A percentile compares a stretch with the other conserved stretches of the same genome.
These are phyloP conservation scores for Leucoma salicis DNA, from an alignment of 2,888 invertebrate species.

Conservation along the genomic window DNA sequence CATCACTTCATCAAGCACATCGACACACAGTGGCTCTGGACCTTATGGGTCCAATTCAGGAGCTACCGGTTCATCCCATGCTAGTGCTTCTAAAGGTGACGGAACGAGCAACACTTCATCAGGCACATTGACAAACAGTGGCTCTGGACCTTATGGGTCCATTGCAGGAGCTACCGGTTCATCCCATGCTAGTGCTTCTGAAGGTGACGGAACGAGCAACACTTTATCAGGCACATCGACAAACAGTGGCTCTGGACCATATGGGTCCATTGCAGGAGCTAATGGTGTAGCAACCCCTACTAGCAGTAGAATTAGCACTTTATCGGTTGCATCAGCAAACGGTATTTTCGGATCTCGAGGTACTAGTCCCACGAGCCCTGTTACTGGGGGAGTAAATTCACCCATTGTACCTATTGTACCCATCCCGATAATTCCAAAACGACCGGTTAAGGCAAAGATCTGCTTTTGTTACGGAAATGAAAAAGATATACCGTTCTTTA, in stretches of 20 bases:
- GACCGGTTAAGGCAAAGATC: background rate
- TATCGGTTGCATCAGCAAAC: background rate
- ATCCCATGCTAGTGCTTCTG: background rate
- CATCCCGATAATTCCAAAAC: background rate
- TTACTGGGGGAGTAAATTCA: background rate
- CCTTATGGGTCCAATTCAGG: background rate
- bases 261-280: background rate
- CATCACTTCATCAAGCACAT: background rate
- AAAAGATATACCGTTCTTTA: background rate
- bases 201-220: background rate
- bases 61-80: background rate
- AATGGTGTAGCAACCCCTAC: background rate
- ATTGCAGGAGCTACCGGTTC: background rate
- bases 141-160: background rate
- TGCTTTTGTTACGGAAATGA: constrained; percentile 1
- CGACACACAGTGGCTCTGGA: background rate
- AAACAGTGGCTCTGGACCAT: background rate
- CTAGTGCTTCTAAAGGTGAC: background rate
- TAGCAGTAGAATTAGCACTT: background rate
- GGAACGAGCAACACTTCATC: background rate
- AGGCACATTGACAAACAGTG: background rate
- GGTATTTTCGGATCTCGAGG: too few species aligned
- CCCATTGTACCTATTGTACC: background rate
- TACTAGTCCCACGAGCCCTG: background rate
- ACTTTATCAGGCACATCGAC: background rate